phyloP scores from a whole-genome alignment of 2,797 vertebrate genomes.

The Anguilla obscura region DNA sequence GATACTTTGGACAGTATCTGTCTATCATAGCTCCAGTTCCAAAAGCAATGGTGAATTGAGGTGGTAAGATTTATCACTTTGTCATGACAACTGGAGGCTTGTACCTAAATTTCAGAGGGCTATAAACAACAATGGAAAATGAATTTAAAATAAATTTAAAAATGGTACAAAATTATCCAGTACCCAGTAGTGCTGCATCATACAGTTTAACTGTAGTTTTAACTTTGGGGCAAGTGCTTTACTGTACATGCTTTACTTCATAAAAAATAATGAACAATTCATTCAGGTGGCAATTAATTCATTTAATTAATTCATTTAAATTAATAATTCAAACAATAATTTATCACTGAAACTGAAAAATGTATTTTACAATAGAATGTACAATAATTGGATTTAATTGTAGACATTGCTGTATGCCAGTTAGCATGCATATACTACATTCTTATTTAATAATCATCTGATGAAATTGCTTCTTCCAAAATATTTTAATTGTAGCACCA shows the following conservation, averaged over 20 bases:
- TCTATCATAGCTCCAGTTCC: not conserved
- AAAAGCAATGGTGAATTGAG: not conserved
- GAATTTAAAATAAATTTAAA: not conserved
- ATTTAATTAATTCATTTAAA: not conserved
- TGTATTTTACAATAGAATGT: not conserved
- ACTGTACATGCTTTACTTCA: not conserved
- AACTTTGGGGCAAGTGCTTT: not conserved
- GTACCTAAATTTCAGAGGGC: not conserved
- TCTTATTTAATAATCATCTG: not conserved
- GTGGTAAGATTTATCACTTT: not conserved
- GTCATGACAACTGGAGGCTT: not conserved
- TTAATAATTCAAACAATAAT: not conserved
- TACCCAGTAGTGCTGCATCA: not conserved
- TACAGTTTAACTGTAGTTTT: too few species aligned
- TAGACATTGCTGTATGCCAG: not conserved
- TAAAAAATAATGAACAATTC: not conserved
- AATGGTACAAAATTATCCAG: not conserved
- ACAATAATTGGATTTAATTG: not conserved
- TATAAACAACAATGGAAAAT: not conserved
- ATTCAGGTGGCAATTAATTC: not conserved
- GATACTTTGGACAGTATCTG: not conserved
- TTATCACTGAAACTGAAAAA: not conserved
- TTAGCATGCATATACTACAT: not conserved
- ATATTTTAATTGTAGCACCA: too few species aligned
- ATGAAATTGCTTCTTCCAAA: not conserved